A percentile compares a stretch with the other conserved stretches of the same genome.
phyloP scores from a whole-genome alignment of 2,113 vertebrate genomes.

The Hippopotamus amphibius region DNA sequence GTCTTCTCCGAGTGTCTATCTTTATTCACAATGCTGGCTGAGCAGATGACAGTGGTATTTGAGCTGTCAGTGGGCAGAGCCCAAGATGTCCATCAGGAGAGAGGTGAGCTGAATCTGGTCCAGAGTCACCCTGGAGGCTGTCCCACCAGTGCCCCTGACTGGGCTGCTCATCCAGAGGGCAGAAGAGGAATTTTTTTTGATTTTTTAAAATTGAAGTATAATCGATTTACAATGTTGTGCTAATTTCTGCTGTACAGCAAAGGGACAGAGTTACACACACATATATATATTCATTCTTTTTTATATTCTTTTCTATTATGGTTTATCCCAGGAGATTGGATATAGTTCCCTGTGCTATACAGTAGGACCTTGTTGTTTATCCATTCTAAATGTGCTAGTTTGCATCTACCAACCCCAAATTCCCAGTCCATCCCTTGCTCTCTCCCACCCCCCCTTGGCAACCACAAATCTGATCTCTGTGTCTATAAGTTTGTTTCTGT shows the following conservation, averaged over 20 bases:
- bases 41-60: not conserved
- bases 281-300: not conserved
- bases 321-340: not conserved
- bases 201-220: not conserved
- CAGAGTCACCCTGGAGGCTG: not conserved
- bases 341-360: not conserved
- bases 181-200: not conserved
- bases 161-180: not conserved
- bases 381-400: not conserved
- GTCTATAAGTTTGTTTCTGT: not conserved
- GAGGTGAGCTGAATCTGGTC: not conserved
- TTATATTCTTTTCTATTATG: not conserved
- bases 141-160: not conserved
- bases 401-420: not conserved
- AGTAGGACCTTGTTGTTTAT: not conserved
- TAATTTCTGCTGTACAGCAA: not conserved
- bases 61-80: not conserved
- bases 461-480: not conserved
- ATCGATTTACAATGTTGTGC: not conserved
- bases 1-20: not conserved
- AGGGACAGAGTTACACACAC: not conserved
- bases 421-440: not conserved
- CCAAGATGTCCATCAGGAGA: not conserved
- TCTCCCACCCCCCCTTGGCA: not conserved
- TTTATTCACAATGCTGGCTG: conserved; percentile 29